These are phyloP conservation scores for Calcarius ornatus DNA, from an alignment of 2,113 vertebrate genomes.

Conservation along the genomic window DNA sequence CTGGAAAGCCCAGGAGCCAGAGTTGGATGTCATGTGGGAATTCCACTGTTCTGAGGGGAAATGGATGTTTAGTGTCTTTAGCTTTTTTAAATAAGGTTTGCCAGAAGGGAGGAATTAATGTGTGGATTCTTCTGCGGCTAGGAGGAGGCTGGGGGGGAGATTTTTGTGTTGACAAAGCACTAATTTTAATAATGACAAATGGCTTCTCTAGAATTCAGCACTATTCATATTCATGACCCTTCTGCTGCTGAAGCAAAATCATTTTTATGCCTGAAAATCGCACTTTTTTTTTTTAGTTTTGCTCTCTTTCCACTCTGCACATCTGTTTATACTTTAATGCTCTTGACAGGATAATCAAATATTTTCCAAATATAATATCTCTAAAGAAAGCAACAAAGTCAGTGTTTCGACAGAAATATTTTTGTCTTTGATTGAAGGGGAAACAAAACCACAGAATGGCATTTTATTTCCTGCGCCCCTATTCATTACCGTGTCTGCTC, in stretches of 20 bases:
- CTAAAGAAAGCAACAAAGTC: neutral
- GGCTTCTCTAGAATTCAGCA: slow-evolving; percentile 22
- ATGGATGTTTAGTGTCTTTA: neutral
- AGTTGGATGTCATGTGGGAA: rapidly evolving
- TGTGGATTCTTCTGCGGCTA: neutral
- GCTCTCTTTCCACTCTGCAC: neutral
- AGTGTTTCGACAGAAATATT: neutral
- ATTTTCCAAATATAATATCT: slow-evolving; percentile 20
- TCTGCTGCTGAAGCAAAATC: slow-evolving; percentile 37
- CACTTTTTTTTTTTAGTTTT: neutral
- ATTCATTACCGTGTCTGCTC: neutral
- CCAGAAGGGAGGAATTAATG: neutral
- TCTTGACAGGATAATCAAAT: slow-evolving; percentile 47
- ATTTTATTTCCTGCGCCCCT: neutral
- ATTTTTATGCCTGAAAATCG: slow-evolving; percentile 2
- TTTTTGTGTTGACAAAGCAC: slow-evolving; percentile 58
- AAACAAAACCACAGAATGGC: neutral
- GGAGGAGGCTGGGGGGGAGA: slow-evolving; percentile 1
- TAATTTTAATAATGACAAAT: slow-evolving; percentile 74
- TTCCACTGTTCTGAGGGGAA: neutral
- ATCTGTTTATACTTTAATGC: neutral
- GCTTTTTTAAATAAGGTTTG: neutral
- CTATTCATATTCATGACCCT: slow-evolving; percentile 54
- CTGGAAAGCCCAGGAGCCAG: neutral
- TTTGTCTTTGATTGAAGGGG: neutral